Evolutionary conservation across 2,797 vertebrate genomes (phyloP).

Genomic region (Urocyon cinereoargenteus): DNA sequence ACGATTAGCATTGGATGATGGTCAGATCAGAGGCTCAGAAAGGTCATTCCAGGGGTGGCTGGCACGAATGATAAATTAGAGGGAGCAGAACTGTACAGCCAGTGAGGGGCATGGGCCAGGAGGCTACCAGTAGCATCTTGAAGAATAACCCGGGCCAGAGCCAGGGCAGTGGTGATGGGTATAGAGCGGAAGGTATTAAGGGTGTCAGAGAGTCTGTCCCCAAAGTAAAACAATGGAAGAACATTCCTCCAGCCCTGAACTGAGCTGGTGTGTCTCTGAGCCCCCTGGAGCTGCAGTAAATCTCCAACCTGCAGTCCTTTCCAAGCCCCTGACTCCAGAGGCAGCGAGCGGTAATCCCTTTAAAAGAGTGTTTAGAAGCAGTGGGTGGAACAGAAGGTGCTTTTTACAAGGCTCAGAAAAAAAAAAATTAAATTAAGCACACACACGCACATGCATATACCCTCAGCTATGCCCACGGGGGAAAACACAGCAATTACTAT

Average conservation of each 20-base stretch:
- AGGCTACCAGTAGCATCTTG: rapidly evolving
- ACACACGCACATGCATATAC: constrained; percentile 75
- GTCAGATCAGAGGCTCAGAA: background rate
- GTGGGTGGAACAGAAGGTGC: constrained; percentile 69
- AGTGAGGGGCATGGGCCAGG: background rate
- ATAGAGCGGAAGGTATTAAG: background rate
- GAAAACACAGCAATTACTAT: constrained; percentile 85
- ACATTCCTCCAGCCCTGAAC: background rate
- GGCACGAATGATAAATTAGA: background rate
- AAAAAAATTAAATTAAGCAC: constrained; percentile 63
- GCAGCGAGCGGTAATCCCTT: constrained; percentile 60
- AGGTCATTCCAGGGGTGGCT: background rate
- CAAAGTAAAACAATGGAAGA: background rate
- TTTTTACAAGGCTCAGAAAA: constrained; percentile 69
- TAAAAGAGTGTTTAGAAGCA: constrained; percentile 77
- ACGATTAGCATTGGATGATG: rapidly evolving
- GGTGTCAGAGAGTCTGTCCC: background rate
- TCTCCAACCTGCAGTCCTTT: background rate
- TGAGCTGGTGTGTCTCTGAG: background rate
- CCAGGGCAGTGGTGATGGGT: rapidly evolving
- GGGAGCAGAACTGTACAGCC: rapidly evolving
- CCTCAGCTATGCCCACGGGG: constrained; percentile 84
- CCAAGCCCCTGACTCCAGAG: background rate
- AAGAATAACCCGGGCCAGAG: background rate
- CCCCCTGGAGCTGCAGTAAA: background rate